A percentile compares a stretch with the other conserved stretches of the same genome.
These are phyloP conservation scores for Macroglossus sobrinus DNA, from an alignment of 2,113 vertebrate species.

Conservation along the genomic window DNA sequence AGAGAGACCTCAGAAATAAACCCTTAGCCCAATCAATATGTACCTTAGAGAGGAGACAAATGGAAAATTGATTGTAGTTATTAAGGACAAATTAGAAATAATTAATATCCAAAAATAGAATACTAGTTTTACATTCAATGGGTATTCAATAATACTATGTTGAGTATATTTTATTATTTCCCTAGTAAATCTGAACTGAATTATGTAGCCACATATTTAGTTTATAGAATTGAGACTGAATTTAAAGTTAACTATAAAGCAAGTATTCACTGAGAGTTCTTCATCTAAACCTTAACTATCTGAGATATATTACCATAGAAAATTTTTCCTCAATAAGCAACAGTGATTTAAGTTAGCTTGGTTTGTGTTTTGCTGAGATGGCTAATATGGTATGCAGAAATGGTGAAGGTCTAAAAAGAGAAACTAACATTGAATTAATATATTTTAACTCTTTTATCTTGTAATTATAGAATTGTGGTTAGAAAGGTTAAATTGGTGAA, in stretches of 20 bases:
- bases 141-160: background rate
- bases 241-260: background rate
- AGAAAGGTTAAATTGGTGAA: background rate
- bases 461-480: background rate
- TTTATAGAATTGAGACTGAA: background rate
- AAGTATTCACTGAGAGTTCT: background rate
- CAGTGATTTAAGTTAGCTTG: background rate
- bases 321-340: background rate
- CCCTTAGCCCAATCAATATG: background rate
- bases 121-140: background rate
- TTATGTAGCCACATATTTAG: background rate
- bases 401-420: background rate
- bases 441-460: background rate
- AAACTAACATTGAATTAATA: background rate
- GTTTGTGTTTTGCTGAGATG: background rate
- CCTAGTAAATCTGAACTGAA: background rate
- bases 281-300: constrained; percentile 1
- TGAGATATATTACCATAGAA: background rate
- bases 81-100: background rate
- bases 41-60: background rate
- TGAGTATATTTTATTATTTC: background rate
- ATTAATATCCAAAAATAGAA: background rate
- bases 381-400: background rate
- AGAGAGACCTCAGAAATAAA: background rate
- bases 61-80: background rate